Evolutionary conservation across 2,113 vertebrate species (phyloP).

Genomic region (Pedetes capensis): DNA sequence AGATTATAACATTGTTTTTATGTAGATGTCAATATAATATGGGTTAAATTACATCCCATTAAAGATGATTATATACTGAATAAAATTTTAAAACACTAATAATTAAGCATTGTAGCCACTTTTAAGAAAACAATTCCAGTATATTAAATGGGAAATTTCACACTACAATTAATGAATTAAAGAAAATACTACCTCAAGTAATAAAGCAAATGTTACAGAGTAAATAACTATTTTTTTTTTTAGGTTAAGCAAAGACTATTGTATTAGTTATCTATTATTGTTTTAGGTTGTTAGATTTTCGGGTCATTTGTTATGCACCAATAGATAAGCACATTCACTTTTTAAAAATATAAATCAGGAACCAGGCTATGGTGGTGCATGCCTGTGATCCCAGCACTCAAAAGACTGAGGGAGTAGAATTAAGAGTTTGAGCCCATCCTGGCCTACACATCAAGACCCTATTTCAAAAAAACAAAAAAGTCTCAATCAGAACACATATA

Average conservation of each 20-base stretch:
- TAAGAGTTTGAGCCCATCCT: too few species aligned
- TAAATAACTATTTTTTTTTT: not conserved
- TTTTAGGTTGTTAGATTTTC: conserved; percentile 2
- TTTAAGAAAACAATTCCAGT: conserved; percentile 16
- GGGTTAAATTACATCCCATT: not conserved
- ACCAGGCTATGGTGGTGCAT: too few species aligned
- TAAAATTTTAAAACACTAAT: not conserved
- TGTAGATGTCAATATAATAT: not conserved
- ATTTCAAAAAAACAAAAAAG: too few species aligned
- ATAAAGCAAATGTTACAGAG: conserved; percentile 19
- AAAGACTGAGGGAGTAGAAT: too few species aligned
- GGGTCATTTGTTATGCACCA: not conserved
- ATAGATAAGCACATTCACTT: not conserved
- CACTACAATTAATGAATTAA: not conserved
- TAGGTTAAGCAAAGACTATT: not conserved
- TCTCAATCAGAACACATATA: not conserved
- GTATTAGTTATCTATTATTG: conserved; percentile 14
- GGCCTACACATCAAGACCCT: too few species aligned
- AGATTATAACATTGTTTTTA: conserved; percentile 34
- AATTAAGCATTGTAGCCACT: not conserved
- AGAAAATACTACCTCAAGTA: conserved; percentile 34
- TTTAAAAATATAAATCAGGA: not conserved
- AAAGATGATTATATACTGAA: not conserved
- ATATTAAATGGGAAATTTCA: not conserved
- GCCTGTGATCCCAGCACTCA: too few species aligned